A percentile compares a stretch with the other conserved stretches of the same genome.
Evolutionary conservation across 2,113 vertebrate species (phyloP).

Genomic region (Trochalopteron elliotii): DNA sequence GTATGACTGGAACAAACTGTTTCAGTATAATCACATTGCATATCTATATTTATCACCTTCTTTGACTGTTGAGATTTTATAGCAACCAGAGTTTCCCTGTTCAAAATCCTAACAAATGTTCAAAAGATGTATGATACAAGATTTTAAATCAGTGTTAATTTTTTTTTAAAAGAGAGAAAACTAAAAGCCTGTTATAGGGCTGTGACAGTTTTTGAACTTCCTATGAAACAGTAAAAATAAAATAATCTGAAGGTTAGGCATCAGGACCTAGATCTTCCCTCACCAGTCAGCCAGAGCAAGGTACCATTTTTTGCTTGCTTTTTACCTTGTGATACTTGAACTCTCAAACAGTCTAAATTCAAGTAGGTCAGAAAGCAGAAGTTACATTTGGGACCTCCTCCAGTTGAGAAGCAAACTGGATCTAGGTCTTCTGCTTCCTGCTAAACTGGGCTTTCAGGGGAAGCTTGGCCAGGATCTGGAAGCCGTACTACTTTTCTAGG

Average conservation of each 20-base stretch:
- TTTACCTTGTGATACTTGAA: not conserved
- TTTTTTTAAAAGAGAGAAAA: not conserved
- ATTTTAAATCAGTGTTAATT: not conserved
- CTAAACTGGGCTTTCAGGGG: not conserved
- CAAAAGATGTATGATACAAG: not conserved
- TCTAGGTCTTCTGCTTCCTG: not conserved
- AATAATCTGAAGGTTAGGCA: not conserved
- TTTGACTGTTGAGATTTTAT: slow-evolving; percentile 37
- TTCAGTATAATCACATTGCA: slow-evolving; percentile 40
- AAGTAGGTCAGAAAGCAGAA: not conserved
- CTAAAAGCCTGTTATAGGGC: not conserved
- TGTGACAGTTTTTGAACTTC: not conserved
- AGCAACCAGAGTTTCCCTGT: not conserved
- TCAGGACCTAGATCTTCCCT: not conserved
- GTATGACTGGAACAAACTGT: slow-evolving; percentile 56
- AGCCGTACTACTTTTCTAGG: not conserved
- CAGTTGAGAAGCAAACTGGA: not conserved
- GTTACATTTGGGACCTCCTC: not conserved
- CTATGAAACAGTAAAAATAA: not conserved
- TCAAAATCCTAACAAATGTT: slow-evolving; percentile 23
- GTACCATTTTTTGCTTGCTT: not conserved
- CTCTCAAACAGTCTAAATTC: not conserved
- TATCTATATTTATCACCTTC: slow-evolving; percentile 42
- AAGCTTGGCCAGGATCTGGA: not conserved
- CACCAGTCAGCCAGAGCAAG: not conserved